A percentile compares a stretch with the other conserved stretches of the same genome.
phyloP scores from a whole-genome alignment of 2,888 invertebrate genomes.

The Rhogogaster chlorosoma region DNA sequence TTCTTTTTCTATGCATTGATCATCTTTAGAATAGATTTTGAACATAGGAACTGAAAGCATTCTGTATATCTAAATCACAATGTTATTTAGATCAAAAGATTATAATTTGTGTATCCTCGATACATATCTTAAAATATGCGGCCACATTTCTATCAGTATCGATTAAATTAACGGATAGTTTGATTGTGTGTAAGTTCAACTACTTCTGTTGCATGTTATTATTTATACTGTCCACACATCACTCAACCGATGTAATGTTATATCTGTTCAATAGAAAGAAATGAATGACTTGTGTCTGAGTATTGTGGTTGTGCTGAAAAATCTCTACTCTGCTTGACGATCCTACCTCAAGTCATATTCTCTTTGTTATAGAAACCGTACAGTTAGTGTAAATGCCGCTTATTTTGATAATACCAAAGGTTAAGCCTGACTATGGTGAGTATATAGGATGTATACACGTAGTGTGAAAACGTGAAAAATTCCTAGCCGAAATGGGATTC shows the following conservation, averaged over 20 bases:
- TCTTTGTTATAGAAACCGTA: conserved; percentile 77
- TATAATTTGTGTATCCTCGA: background rate
- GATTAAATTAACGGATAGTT: background rate
- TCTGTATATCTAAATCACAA: background rate
- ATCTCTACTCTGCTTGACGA: conserved; percentile 41
- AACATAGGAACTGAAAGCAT: background rate
- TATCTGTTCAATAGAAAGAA: background rate
- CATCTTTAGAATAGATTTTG: background rate
- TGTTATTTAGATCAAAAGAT: background rate
- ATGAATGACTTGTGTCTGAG: conserved; percentile 37
- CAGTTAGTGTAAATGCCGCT: conserved; percentile 77
- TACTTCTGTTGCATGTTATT: conserved; percentile 45
- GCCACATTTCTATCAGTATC: background rate
- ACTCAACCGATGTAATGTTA: conserved; percentile 30
- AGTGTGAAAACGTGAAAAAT: conserved; percentile 53
- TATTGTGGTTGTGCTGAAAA: conserved; percentile 41
- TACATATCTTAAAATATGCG: background rate
- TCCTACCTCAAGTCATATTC: conserved; percentile 74
- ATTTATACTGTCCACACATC: conserved; percentile 34
- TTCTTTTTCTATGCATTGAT: background rate
- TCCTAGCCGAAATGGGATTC: conserved; percentile 17
- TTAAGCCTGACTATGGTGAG: conserved; percentile 75
- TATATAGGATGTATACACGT: conserved; percentile 69
- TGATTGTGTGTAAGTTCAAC: background rate
- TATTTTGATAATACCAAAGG: conserved; percentile 77